phyloP scores from a whole-genome alignment of 2,888 invertebrate genomes.

The Eilema depressum region DNA sequence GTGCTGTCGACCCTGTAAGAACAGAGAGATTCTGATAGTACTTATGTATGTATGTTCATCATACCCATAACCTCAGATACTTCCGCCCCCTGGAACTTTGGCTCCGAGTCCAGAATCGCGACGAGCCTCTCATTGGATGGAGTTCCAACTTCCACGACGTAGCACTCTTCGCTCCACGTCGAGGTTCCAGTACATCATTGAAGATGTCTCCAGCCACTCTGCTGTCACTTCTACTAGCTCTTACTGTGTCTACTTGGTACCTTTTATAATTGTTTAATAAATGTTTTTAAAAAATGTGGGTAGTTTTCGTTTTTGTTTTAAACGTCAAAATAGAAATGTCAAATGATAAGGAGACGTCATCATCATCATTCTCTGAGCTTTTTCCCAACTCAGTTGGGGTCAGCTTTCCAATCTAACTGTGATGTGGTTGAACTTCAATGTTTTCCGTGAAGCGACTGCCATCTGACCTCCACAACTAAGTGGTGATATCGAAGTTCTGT shows the following conservation, averaged over 20 bases:
- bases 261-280: constrained; percentile 31
- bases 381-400: no score
- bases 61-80: constrained; percentile 81
- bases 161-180: constrained; percentile 83
- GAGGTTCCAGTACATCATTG: constrained; percentile 20
- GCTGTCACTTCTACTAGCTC: background rate
- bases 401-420: no score
- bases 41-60: background rate
- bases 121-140: constrained; percentile 92
- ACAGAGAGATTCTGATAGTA: no score
- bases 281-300: constrained; percentile 11
- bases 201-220: constrained; percentile 1
- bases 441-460: no score
- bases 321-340: background rate
- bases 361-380: no score
- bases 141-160: constrained; percentile 89
- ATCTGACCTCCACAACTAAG: no score
- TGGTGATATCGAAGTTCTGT: no score
- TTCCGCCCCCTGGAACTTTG: constrained; percentile 93
- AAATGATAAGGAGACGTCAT: no score
- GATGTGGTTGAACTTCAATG: no score
- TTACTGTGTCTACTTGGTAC: background rate
- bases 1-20: no score
- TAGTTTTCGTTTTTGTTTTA: background rate
- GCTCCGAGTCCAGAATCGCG: constrained; percentile 91